Evolutionary conservation across 1,140 invertebrate genomes (phyloP), one percentile per base, ranked within the genome.

Genomic region (Aleiodes sp.): DNA sequence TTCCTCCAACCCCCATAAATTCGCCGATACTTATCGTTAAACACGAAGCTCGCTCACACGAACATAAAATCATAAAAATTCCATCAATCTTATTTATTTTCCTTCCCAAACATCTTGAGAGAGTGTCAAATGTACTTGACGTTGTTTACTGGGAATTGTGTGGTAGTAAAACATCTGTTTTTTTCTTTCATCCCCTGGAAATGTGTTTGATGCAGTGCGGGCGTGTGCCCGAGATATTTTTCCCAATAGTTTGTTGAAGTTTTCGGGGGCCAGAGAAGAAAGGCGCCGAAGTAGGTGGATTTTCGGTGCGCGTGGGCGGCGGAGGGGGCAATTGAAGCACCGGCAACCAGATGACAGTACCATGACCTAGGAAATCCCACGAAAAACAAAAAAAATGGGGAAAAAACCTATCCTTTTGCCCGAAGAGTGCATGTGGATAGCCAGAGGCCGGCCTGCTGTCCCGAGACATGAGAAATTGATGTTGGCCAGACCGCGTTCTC

Each of bases 321-420:
- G 61, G 43, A 37, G 24, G 21, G 29, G 14, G 57, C 52, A 46
- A 35, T 46, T 64, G 19, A 57, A n/a, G n/a, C 12, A 21, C 21
- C 70, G 70, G 61, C 28, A 31, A 63, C 68, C 73, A 78, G 70
- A 75, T 76, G 75, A 75, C 73, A 78, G 76, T 76, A 75, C 71
- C 75, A 76, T 78, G 77, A 78, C 76, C 77, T 75, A 78, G 75
- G 65, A 73, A 78, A 75, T 78, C 77, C 76, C 70, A 76, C 73
- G 74, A 73, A 67, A 46, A 33, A 59, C 19, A 10, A 26, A 60
- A n/a, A n/a, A n/a, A n/a, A n/a, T n/a, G n/a, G n/a, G n/a, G n/a
- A n/a, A n/a, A n/a, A n/a, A n/a, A n/a, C n/a, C n/a, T n/a, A n/a
- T n/a, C n/a, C n/a, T n/a, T n/a, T n/a, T 60, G 14, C 21, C 57